These are phyloP conservation scores for Chelon auratus DNA, from an alignment of 2,797 vertebrate genomes.

Conservation along the genomic window DNA sequence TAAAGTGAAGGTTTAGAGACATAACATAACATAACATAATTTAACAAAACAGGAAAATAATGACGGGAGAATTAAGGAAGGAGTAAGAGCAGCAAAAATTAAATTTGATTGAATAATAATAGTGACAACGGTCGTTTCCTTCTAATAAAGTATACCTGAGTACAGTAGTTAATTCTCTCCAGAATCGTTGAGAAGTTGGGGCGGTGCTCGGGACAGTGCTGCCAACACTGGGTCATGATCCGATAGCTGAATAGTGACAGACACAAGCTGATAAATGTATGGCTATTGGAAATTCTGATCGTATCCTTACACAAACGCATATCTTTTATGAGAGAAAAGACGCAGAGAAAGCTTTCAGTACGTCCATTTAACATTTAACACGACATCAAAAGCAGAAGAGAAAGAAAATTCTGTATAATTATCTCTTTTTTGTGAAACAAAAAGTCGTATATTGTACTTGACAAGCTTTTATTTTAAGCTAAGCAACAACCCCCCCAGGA, in stretches of 20 bases:
- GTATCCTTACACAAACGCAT: background rate
- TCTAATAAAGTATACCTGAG: slow-evolving; percentile 84
- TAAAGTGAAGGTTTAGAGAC: slow-evolving; percentile 9
- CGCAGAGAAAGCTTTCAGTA: background rate
- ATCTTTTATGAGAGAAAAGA: background rate
- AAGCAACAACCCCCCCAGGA: too few species aligned
- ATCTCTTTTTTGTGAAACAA: background rate
- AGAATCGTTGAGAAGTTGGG: slow-evolving; percentile 92
- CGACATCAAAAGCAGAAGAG: background rate
- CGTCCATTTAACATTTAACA: background rate
- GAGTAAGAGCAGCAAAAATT: background rate
- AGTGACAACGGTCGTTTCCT: background rate
- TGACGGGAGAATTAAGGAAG: too few species aligned
- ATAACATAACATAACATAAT: background rate
- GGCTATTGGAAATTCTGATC: background rate
- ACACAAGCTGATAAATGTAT: slow-evolving; percentile 12
- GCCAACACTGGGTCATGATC: slow-evolving; percentile 96
- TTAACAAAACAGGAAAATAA: background rate
- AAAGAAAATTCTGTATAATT: background rate
- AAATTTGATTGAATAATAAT: background rate
- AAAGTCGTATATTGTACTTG: too few species aligned
- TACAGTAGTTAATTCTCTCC: slow-evolving; percentile 92
- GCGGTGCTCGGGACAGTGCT: slow-evolving; percentile 92
- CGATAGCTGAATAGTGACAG: slow-evolving; percentile 82
- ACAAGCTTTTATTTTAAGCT: background rate